A percentile compares a stretch with the other conserved stretches of the same genome.
Conservation (phyloP, 2,113 vertebrate species). For the Megaptera novaeangliae region DNA sequence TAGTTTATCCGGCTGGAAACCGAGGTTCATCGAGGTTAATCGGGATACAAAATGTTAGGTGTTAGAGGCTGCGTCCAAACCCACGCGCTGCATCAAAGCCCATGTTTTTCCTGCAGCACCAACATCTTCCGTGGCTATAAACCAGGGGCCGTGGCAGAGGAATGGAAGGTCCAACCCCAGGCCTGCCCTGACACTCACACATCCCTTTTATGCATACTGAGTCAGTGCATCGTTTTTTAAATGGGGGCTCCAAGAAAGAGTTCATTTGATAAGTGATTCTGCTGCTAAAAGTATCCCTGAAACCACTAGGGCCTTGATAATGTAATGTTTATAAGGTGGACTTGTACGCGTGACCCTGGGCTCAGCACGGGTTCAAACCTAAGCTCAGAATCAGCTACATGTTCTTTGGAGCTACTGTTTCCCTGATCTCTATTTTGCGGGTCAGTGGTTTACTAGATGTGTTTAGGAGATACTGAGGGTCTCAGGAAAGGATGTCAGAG, state of each 20-base stretch:
- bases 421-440: rapidly evolving
- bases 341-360: not conserved
- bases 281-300: not conserved
- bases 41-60: rapidly evolving
- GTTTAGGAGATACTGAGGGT: not conserved
- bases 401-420: not conserved
- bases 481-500: too few relatives aligned
- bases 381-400: not conserved
- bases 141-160: not conserved
- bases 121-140: rapidly evolving
- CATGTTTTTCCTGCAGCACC: not conserved
- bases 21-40: not conserved
- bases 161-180: not conserved
- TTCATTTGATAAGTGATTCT: not conserved
- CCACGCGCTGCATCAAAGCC: too few relatives aligned
- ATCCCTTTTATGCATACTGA: not conserved
- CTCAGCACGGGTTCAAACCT: not conserved
- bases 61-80: rapidly evolving
- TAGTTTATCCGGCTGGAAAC: rapidly evolving
- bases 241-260: not conserved
- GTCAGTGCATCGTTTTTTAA: not conserved
- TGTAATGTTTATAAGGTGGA: rapidly evolving
- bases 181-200: not conserved
- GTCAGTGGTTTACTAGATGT: not conserved
- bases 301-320: rapidly evolving